Evolutionary conservation across 1,140 invertebrate genomes (phyloP).

Genomic region (Penaeus indicus): DNA sequence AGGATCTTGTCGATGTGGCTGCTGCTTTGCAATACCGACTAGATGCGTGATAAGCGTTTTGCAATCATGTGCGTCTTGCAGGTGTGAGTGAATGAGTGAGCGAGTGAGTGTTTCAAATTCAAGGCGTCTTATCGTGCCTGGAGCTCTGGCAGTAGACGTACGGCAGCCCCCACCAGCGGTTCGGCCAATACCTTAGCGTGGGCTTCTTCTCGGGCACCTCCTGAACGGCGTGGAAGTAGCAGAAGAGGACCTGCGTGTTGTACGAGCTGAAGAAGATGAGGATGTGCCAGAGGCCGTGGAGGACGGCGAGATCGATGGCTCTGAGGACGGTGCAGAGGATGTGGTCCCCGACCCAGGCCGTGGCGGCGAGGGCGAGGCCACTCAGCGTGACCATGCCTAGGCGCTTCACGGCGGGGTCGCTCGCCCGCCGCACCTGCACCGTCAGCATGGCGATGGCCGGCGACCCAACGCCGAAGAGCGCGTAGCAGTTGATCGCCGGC

Average conservation of each 20-base stretch:
- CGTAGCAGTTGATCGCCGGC: constrained; percentile 83
- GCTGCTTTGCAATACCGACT: too few species aligned
- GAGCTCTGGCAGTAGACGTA: constrained; percentile 55
- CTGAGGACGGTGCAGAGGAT: constrained; percentile 84
- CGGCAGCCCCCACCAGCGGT: constrained; percentile 68
- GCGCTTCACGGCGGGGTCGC: constrained; percentile 78
- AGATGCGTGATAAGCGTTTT: too few species aligned
- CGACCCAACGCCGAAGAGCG: constrained; percentile 80
- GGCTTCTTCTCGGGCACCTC: constrained; percentile 77
- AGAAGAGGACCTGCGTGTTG: constrained; percentile 81
- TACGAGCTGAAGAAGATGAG: constrained; percentile 85
- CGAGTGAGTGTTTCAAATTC: not conserved
- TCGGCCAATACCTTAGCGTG: constrained; percentile 81
- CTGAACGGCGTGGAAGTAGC: constrained; percentile 80
- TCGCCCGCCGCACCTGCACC: constrained; percentile 71
- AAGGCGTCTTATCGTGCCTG: constrained; percentile 41
- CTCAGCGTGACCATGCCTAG: constrained; percentile 78
- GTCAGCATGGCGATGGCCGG: constrained; percentile 79
- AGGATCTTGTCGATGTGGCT: too few species aligned
- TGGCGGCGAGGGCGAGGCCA: constrained; percentile 79
- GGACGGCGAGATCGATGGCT: constrained; percentile 81
- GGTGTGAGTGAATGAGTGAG: too few species aligned
- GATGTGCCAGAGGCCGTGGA: constrained; percentile 85
- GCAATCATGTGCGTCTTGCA: too few species aligned
- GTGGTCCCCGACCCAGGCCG: constrained; percentile 83